Percentiles rank a stretch among this genome's conserved stretches.
Conservation (phyloP, 2,888 invertebrate genomes). For the Muscina levida region DNA sequence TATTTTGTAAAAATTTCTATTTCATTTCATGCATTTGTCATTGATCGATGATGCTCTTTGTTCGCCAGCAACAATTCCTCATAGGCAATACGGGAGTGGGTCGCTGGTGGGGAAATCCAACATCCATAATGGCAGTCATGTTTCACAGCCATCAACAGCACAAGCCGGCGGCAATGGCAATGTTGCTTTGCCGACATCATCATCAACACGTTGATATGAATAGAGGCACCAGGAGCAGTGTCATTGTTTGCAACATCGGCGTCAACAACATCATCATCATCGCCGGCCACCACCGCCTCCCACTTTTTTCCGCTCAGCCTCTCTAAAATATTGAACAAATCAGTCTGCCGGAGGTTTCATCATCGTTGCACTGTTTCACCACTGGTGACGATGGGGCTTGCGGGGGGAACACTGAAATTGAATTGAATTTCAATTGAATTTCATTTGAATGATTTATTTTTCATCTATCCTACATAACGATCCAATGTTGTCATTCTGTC, state of each 20-base stretch:
- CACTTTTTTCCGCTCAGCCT: not conserved
- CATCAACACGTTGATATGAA: conserved; percentile 22
- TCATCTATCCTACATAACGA: conserved; percentile 27
- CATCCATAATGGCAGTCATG: conserved; percentile 54
- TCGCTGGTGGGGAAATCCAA: conserved; percentile 4
- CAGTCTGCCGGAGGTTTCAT: conserved; percentile 6
- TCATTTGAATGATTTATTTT: conserved; percentile 63
- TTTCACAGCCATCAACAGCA: conserved; percentile 50
- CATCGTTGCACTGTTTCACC: conserved; percentile 36
- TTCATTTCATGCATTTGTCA: conserved; percentile 59
- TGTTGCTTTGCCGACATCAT: not conserved
- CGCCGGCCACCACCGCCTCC: not conserved
- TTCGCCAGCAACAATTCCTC: conserved; percentile 5
- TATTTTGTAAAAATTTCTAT: conserved; percentile 43
- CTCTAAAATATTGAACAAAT: conserved; percentile 20
- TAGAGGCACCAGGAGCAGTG: conserved; percentile 18
- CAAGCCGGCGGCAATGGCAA: not conserved
- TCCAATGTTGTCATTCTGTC: conserved; percentile 14
- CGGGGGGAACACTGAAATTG: conserved; percentile 19
- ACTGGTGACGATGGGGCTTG: not conserved
- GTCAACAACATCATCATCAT: not conserved
- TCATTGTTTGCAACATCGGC: conserved; percentile 34
- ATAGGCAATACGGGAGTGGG: not conserved
- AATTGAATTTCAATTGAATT: conserved; percentile 68
- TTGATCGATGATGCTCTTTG: conserved; percentile 63